These are phyloP conservation scores for Lobophora halterata DNA, from an alignment of 2,888 invertebrate genomes.

Conservation along the genomic window DNA sequence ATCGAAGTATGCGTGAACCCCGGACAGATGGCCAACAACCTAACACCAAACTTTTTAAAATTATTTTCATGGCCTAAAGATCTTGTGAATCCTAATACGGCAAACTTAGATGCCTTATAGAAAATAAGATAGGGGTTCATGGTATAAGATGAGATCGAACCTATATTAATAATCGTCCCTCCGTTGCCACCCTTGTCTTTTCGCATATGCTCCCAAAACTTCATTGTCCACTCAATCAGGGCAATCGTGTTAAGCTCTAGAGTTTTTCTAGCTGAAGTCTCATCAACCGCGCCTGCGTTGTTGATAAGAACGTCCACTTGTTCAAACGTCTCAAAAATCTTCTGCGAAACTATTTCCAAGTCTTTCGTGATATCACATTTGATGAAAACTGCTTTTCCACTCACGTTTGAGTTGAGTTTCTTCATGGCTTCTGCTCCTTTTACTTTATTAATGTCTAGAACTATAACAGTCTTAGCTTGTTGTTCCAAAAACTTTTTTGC, in stretches of 20 bases:
- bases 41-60: constrained; percentile 61
- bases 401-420: constrained; percentile 50
- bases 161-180: constrained; percentile 82
- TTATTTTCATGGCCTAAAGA: constrained; percentile 60
- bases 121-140: constrained; percentile 70
- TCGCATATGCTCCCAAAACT: constrained; percentile 72
- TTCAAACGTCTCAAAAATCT: constrained; percentile 39
- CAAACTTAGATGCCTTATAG: constrained; percentile 79
- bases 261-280: constrained; percentile 30
- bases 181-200: constrained; percentile 75
- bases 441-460: constrained; percentile 35
- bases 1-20: constrained; percentile 18
- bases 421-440: constrained; percentile 8
- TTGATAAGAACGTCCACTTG: constrained; percentile 56
- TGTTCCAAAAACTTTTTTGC: constrained; percentile 53
- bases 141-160: constrained; percentile 77
- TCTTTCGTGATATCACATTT: constrained; percentile 70
- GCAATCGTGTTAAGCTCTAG: constrained; percentile 47
- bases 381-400: constrained; percentile 58
- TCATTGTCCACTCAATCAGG: constrained; percentile 52
- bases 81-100: constrained; percentile 66
- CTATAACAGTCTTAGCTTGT: constrained; percentile 48
- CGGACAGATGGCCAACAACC: constrained; percentile 52
- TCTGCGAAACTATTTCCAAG: constrained; percentile 53
- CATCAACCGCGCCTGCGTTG: constrained; percentile 52